A percentile compares a stretch with the other conserved stretches of the same genome.
Conservation (phyloP, 2,113 vertebrate genomes). For the Cephalopholis sonnerati region DNA sequence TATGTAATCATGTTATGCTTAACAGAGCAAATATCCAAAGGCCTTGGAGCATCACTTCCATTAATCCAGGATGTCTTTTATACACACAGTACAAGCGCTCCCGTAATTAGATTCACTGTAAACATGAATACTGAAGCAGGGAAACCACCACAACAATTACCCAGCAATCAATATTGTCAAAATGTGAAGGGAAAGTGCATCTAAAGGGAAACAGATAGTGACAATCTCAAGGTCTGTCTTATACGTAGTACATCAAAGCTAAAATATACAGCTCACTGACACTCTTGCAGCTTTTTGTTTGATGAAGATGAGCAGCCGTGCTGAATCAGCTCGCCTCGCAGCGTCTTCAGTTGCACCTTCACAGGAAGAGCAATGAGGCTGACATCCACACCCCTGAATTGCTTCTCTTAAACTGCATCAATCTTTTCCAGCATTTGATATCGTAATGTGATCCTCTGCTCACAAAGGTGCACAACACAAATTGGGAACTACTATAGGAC, state of each 20-base stretch:
- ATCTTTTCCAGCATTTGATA: conserved; percentile 26
- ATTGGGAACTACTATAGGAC: background rate
- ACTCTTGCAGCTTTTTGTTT: conserved; percentile 33
- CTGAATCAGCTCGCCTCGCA: conserved; percentile 56
- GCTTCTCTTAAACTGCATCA: conserved; percentile 25
- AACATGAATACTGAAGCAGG: conserved; percentile 50
- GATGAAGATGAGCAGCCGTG: conserved; percentile 38
- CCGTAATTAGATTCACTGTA: conserved; percentile 64
- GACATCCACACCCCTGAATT: conserved; percentile 55
- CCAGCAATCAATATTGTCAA: background rate
- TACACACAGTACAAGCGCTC: conserved; percentile 26
- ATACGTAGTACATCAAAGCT: conserved; percentile 4
- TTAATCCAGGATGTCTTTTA: conserved; percentile 60
- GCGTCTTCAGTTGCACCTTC: conserved; percentile 46
- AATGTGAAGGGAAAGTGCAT: background rate
- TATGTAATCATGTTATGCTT: conserved; percentile 71
- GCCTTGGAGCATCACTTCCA: conserved; percentile 58
- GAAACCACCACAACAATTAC: conserved; percentile 10
- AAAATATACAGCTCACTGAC: conserved; percentile 3
- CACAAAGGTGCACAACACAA: conserved; percentile 9
- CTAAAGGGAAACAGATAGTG: background rate
- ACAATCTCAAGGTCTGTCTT: background rate
- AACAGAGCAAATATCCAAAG: conserved; percentile 77
- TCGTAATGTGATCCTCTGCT: conserved; percentile 20
- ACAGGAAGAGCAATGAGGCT: conserved; percentile 45